Conservation (phyloP, 2,888 invertebrate species). For the Glaucopsyche alexis region DNA sequence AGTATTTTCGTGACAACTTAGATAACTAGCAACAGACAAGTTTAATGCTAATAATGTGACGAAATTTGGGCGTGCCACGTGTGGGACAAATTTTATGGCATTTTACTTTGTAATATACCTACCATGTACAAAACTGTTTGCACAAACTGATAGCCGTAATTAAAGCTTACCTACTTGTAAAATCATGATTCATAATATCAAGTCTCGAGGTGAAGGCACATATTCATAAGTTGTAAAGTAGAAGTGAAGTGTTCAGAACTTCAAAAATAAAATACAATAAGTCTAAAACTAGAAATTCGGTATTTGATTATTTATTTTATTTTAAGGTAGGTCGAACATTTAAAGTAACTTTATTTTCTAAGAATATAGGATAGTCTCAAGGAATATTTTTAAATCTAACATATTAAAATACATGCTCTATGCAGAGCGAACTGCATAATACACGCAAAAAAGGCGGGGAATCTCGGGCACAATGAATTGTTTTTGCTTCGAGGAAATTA, state of each 20-base stretch:
- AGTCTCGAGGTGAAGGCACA: neutral
- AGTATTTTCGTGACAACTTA: slow-evolving; percentile 2
- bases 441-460: slow-evolving; percentile 34
- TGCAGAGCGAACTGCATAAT: neutral
- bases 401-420: too few species aligned
- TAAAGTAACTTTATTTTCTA: too few species aligned
- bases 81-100: neutral
- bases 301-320: too few species aligned
- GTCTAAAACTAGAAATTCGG: too few species aligned
- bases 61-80: neutral
- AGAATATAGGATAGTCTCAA: too few species aligned
- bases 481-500: slow-evolving; percentile 41
- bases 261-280: too few species aligned
- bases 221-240: too few species aligned
- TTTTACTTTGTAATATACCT: neutral
- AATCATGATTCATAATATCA: neutral
- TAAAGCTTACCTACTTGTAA: neutral
- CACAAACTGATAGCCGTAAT: slow-evolving; percentile 1
- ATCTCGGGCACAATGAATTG: slow-evolving; percentile 38
- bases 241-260: too few species aligned
- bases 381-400: too few species aligned
- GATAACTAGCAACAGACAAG: slow-evolving; percentile 2
- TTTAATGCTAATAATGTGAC: slow-evolving; percentile 3
- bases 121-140: neutral
- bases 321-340: too few species aligned